Conservation (phyloP, 2,888 invertebrate species). For the Chalcosyrphus nemorum region DNA sequence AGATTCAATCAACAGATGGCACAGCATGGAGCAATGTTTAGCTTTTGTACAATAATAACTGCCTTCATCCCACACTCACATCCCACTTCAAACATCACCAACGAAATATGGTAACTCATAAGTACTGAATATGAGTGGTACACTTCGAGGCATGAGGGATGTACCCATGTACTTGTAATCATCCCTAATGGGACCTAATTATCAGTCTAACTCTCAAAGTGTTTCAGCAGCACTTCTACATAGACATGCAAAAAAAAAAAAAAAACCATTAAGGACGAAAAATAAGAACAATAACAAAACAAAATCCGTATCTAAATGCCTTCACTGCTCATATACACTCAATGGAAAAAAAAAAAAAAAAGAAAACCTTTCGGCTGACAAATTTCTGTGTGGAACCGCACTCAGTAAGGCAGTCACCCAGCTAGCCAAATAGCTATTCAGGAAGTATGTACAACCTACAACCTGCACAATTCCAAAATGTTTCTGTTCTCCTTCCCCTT, state of each 20-base stretch:
- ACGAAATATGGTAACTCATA: not conserved
- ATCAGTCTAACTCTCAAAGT: constrained; percentile 9
- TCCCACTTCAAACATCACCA: too few relatives aligned
- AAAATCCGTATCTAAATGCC: constrained; percentile 32
- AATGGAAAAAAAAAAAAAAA: too few relatives aligned
- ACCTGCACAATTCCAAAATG: constrained; percentile 60
- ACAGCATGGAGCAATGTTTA: not conserved
- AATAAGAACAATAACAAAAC: constrained; percentile 20
- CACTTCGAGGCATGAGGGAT: not conserved
- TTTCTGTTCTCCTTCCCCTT: constrained; percentile 24
- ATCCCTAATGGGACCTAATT: constrained; percentile 26
- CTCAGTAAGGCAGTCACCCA: constrained; percentile 55
- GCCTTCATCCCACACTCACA: not conserved
- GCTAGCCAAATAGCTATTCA: constrained; percentile 50
- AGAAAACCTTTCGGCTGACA: constrained; percentile 44
- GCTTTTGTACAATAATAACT: not conserved
- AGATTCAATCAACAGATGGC: constrained; percentile 1
- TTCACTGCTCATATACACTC: constrained; percentile 11
- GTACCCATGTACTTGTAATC: not conserved
- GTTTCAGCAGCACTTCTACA: not conserved
- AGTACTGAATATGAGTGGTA: not conserved
- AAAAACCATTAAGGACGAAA: not conserved
- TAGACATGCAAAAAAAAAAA: constrained; percentile 2
- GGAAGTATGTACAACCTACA: constrained; percentile 56
- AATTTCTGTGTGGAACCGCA: constrained; percentile 59